A percentile compares a stretch with the other conserved stretches of the same genome.
These are phyloP conservation scores for Emys orbicularis DNA, from an alignment of 2,797 vertebrate species.

Conservation along the genomic window DNA sequence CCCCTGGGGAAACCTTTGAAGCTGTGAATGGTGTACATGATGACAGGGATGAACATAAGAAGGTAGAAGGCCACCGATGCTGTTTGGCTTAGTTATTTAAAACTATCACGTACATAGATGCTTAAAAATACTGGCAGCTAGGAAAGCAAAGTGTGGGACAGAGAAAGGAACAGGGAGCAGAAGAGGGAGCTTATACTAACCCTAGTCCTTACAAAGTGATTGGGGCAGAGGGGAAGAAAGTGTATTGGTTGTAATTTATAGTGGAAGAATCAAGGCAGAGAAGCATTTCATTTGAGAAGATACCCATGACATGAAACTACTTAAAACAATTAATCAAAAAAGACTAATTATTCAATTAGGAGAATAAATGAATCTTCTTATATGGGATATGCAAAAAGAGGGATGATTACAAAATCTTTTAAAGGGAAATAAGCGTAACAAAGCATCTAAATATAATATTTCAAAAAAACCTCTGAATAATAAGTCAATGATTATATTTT, in stretches of 20 bases:
- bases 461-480: slow-evolving; percentile 71
- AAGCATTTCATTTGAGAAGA: slow-evolving; percentile 77
- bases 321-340: slow-evolving; percentile 82
- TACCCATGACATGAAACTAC: slow-evolving; percentile 80
- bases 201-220: slow-evolving; percentile 66
- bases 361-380: slow-evolving; percentile 77
- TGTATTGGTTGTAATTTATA: slow-evolving; percentile 79
- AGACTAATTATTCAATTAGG: slow-evolving; percentile 81
- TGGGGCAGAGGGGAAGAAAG: slow-evolving; percentile 72
- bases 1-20: slow-evolving; percentile 85
- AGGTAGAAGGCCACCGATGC: slow-evolving; percentile 74
- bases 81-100: slow-evolving; percentile 79
- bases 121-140: slow-evolving; percentile 76
- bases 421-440: slow-evolving; percentile 78
- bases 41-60: slow-evolving; percentile 80
- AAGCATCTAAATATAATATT: slow-evolving; percentile 74
- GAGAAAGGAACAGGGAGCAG: slow-evolving; percentile 68
- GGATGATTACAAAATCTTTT: slow-evolving; percentile 76
- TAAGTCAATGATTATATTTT: slow-evolving; percentile 75
- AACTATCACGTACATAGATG: slow-evolving; percentile 77
- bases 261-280: slow-evolving; percentile 75
- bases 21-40: slow-evolving; percentile 78
- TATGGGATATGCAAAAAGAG: slow-evolving; percentile 74
- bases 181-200: slow-evolving; percentile 74
- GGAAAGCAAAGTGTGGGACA: slow-evolving; percentile 70